These are phyloP conservation scores for Oxyteleia sp. DNA, from an alignment of 2,888 invertebrate species.

Conservation along the genomic window DNA sequence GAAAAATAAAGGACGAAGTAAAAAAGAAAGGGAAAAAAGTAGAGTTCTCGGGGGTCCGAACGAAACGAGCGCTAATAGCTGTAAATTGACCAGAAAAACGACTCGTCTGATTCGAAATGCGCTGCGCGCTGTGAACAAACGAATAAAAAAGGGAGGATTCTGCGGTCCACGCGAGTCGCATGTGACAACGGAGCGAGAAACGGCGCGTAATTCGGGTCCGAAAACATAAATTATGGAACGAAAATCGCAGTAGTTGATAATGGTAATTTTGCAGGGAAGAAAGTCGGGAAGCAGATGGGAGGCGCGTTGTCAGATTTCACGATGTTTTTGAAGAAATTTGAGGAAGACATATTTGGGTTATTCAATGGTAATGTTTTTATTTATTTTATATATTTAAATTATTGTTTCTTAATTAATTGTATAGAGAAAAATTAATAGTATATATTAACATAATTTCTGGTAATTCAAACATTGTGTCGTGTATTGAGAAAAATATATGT, in stretches of 20 bases:
- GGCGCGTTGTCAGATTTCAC: neutral
- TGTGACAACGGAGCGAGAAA: constrained; percentile 46
- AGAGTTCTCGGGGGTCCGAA: constrained; percentile 64
- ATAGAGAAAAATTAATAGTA: no score
- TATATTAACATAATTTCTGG: no score
- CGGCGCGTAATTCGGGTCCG: constrained; percentile 49
- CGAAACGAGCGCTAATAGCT: constrained; percentile 79
- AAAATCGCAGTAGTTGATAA: constrained; percentile 17
- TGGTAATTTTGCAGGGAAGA: constrained; percentile 17
- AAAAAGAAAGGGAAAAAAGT: constrained; percentile 49
- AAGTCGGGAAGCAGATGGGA: neutral
- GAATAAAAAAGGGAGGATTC: constrained; percentile 53
- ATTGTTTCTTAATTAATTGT: no score
- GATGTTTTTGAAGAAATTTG: no score
- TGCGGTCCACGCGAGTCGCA: constrained; percentile 52
- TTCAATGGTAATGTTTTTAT: no score
- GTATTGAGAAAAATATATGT: no score
- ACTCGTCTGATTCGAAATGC: constrained; percentile 68
- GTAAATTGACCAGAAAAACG: constrained; percentile 84
- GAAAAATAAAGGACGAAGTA: constrained; percentile 39
- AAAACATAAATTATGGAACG: constrained; percentile 24
- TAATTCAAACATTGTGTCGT: no score
- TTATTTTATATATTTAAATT: no score
- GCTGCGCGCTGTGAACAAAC: constrained; percentile 40
- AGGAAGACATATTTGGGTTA: no score